Base-by-base conservation (phyloP, 2,113 vertebrate genomes). In the Cyanoderma ruficeps region DNA sequence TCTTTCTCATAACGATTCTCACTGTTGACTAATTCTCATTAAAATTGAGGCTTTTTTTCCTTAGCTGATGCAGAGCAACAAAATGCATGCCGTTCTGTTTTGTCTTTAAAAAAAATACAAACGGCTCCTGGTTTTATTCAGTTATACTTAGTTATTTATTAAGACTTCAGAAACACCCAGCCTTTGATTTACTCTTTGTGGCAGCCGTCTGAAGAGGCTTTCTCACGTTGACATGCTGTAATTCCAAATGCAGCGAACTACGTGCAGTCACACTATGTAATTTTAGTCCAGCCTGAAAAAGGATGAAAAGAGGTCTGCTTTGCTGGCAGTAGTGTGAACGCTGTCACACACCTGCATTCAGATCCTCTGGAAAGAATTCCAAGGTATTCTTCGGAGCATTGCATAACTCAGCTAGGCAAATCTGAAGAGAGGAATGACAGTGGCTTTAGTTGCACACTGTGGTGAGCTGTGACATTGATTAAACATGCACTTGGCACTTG, bases 391-490 rank as follows among this genome's bases (percentile, higher is more conserved):
- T 97, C 88, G 24, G 97, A 97, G 97, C 97, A 95, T 98, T 98
- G 98, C 98, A 98, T 98, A 98, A 98, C 97, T 98, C 94, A 98
- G 83, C 86, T 89, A 96, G 96, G 94, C 90, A 83, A 64, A 96
- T 96, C 55, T 78, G 92, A 83, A 75, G 91, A 91, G 84, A 75
- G 55, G 69, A 96, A 77, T 91, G 96, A 92, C 93, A 83, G 91
- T 94, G 95, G 91, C 96, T 96, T 93, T 61, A 91, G 93, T 95
- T 95, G 96, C 91, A 91, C 95, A 78, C 95, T 82, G 94, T 97
- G 96, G 96, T 81, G 96, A 96, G 95, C 97, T 96, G 94, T 98
- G 96, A 97, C 97, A 95, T 94, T 98, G 97, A 98, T 98, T 97
- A 97, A 97, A 97, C 93, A 94, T 94, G 93, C 96, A 91, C 93